Evolutionary conservation across 2,797 vertebrate species (phyloP).

Genomic region (Manis javanica): DNA sequence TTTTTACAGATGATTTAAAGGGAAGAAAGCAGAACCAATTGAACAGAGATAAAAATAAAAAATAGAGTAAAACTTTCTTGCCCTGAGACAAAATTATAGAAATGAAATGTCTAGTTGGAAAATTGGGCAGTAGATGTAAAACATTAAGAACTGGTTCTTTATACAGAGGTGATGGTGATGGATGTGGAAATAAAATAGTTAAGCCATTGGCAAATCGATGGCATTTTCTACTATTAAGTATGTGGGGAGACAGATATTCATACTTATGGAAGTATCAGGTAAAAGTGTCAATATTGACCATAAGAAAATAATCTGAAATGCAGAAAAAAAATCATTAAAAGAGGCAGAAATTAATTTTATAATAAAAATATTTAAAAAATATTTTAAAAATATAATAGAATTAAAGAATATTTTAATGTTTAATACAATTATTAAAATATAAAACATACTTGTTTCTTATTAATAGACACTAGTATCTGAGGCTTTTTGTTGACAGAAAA

Average conservation of each 20-base stretch:
- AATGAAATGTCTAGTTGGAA: conserved; percentile 1
- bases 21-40: not conserved
- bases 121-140: not conserved
- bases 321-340: not conserved
- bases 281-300: not conserved
- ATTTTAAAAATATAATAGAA: not conserved
- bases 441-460: not conserved
- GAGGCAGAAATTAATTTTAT: not conserved
- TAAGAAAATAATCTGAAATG: not conserved
- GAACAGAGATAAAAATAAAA: not conserved
- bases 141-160: not conserved
- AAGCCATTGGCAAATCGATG: not conserved
- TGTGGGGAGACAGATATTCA: not conserved
- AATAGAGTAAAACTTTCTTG: not conserved
- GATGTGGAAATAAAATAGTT: not conserved
- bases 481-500: not conserved
- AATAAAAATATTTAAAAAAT: conserved; percentile 48
- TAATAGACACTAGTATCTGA: not conserved
- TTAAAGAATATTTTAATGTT: conserved; percentile 22
- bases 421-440: conserved; percentile 12
- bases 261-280: not conserved
- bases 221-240: not conserved
- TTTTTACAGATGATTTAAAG: not conserved
- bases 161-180: not conserved
- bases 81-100: not conserved